Base-by-base conservation (phyloP, 2,888 invertebrate species). In the Cyrtodaria siliqua region DNA sequence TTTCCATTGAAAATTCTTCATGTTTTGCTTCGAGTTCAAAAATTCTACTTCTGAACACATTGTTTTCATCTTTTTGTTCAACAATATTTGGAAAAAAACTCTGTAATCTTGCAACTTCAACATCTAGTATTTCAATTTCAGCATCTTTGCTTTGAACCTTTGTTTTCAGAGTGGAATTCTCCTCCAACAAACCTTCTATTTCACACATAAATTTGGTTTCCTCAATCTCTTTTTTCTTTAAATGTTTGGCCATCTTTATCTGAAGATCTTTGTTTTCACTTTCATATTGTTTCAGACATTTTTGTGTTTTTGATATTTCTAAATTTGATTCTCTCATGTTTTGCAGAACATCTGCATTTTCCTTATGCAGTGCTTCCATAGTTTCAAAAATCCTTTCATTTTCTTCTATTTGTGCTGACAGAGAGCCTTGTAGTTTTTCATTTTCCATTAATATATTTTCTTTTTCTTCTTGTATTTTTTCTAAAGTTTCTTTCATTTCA, bases 401-500 rank as follows among this genome's bases (percentile, higher is more conserved):
- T 56, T 76, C 80, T 23, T 70, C 61, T 60, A 64, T 44, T 24
- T 73, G 64, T 14, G 56, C 56, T 24, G 72, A 61, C 3, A 76
- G 27, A 6, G 55, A 55, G 26, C 75, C 55, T 24, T 76, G 69
- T 29, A 80, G 57, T 40, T 55, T 72, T 60, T 80, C 80, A 70
- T 80, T 80, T 49, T 80, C 80, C 50, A 56, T 72, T 4, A 69
- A 42, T 38, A 77, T 74, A 33, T 59, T 62, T 33, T 77, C 74
- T 63, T 68, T 70, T 50, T 80, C 76, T 50, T 70, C 69, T 23
- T 80, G 76, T 14, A 80, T 55, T 40, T 69, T 72, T 55, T 80
- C 80, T 24, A 77, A 14, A 44, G 73, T 63, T 26, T 77, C 74
- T 56, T 73, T 77, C 33, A 80, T 80, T 80, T 80, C 80, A 67